Evolutionary conservation across 2,113 vertebrate genomes (phyloP), one percentile per base, ranked within the genome.

Genomic region (Sclerurus mexicanus): DNA sequence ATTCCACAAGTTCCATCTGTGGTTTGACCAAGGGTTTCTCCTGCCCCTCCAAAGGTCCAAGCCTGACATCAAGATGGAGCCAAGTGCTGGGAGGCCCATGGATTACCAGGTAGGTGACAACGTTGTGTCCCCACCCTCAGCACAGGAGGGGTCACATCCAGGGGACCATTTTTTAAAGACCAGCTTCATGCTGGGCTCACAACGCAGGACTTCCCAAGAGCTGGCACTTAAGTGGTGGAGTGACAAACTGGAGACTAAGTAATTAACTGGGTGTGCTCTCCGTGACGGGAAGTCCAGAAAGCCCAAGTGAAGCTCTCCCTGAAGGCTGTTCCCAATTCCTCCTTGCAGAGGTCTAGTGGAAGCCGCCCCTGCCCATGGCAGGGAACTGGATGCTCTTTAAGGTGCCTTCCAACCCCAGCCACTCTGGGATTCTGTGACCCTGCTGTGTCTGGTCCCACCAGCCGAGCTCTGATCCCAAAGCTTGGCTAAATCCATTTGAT

Each of bases 61-160:
- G 90, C 99, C 99, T 35, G 99, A 99, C 93, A 99, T 99, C 84
- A 99, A 99, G 97, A 99, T 99, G 99, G 99, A 99, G 93, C 99
- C 99, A 0, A 98, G 98, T 18, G 98, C 99, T 1, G 99, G 99
- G 24, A 97, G 99, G 66, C 99, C 99, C 8, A 98, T 99, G 98
- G 99, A 99, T 96, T 99, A 99, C 95, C 99, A 99, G 98, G 99
- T 99, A 82, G 95, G 98, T 90, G 58, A 68, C 18, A 9, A 10
- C 0, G 0, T 19, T 6, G 22, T 7, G 71, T 2, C 33, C 37
- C 28, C 67, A 71, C 0, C 18, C 16, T 49, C 37, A 17, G 7
- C 75, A 83, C n/a, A 28, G 0, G 1, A 39, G 17, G 35, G 35
- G 28, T 39, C n/a, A 27, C 67, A n/a, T 0, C 4, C 6, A 4